Base-by-base conservation (phyloP, 30 jellyfish, hydroid and myxozoan genomes). In the Aurelia sp. region DNA sequence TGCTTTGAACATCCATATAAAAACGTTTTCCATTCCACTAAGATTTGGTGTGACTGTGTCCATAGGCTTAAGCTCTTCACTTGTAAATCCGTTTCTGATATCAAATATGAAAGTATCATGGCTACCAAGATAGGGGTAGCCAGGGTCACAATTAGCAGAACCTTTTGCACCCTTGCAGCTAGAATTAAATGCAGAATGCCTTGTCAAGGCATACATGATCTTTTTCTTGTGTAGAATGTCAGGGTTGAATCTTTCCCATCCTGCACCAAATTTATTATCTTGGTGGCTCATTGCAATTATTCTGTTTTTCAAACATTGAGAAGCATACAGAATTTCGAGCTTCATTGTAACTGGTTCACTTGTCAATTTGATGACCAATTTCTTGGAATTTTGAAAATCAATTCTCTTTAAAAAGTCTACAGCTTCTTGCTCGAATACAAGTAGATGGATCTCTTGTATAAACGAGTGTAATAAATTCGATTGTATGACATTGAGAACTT, bases 181-280 rank as follows among this genome's bases (percentile, higher is more conserved):
- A 44, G 55, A 44, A 44, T 44, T 8, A 5, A 44, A 12, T 44
- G 55, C 55, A 5, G 55, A 44, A 44, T 44, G 55, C 55, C 55
- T 44, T 6, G 55, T 44, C 15, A 44, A 44, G 13, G 55, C 55
- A 44, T 44, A 44, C 55, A 44, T 44, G 15, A 84, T 10, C 15
- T 60, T 48, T 51, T 73, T 59, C 9, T 60, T 19, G 5, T 16
- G 19, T 44, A 84, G 35, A 23, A 71, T 59, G 21, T 69, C 40
- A 44, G 51, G 40, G 41, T 59, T n/a, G 18, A 84, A 52, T 11
- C 27, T 62, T 21, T 84, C 71, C 94, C 94, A 84, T 48, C 94
- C 94, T 17, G 61, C 89, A 3, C 94, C 94, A 62, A 55, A 53
- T 12, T n/a, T 30, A 55, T 37, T 84, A 53, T 84, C 94, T 55